Evolutionary conservation across 2,797 vertebrate genomes (phyloP).

Genomic region (Carcharodon carcharias): DNA sequence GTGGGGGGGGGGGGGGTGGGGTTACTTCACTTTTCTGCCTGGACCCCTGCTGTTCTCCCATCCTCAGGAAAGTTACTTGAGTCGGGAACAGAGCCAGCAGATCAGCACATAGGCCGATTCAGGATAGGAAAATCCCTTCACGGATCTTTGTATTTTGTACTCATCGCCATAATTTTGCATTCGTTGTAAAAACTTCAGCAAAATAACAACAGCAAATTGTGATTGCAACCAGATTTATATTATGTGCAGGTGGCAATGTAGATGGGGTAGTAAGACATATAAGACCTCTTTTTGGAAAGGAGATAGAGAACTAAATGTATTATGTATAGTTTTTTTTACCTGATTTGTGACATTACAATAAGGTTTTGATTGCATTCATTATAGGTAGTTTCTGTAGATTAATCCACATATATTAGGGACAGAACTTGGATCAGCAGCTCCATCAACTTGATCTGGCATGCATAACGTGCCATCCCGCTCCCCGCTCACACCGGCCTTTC

Average conservation of each 20-base stretch:
- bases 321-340: not conserved
- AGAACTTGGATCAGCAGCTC: not conserved
- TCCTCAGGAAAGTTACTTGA: not conserved
- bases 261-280: not conserved
- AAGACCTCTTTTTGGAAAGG: not conserved
- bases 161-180: not conserved
- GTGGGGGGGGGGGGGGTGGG: no score
- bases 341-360: not conserved
- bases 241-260: not conserved
- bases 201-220: not conserved
- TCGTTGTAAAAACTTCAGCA: not conserved
- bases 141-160: not conserved
- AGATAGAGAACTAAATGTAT: not conserved
- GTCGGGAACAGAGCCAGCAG: not conserved
- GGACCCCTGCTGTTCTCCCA: not conserved
- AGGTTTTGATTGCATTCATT: constrained; percentile 7
- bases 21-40: not conserved
- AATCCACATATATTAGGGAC: constrained; percentile 10
- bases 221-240: not conserved
- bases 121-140: not conserved
- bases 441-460: not conserved
- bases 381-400: not conserved
- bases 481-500: not conserved
- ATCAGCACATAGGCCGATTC: no score
- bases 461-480: not conserved